A percentile compares a stretch with the other conserved stretches of the same genome.
Evolutionary conservation across 2,888 invertebrate genomes (phyloP).

Genomic region (Ephialtes manifestator): DNA sequence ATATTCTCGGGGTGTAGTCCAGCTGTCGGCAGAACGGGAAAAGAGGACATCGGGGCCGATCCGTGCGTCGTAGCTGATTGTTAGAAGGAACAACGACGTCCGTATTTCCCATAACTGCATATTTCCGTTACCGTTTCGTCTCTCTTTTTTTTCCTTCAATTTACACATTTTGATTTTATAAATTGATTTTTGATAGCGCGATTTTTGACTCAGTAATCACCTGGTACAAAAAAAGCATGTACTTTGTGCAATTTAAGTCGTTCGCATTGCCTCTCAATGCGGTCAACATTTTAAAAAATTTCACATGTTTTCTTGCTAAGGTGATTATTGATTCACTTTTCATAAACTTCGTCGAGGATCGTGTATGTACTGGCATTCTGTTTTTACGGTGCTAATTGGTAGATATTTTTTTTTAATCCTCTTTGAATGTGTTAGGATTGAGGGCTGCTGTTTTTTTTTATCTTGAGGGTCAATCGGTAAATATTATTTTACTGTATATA

Average conservation of each 20-base stretch:
- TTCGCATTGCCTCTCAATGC: background rate
- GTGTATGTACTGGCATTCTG: conserved; percentile 73
- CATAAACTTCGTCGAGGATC: conserved; percentile 56
- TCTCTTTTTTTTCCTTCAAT: conserved; percentile 56
- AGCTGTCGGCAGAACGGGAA: conserved; percentile 61
- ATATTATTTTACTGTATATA: conserved; percentile 20
- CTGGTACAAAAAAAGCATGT: conserved; percentile 44
- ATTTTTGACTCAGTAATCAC: conserved; percentile 64
- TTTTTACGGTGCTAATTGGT: conserved; percentile 68
- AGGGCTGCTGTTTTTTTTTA: conserved; percentile 27
- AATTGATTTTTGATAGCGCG: conserved; percentile 41
- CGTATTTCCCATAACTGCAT: conserved; percentile 66
- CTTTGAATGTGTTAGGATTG: conserved; percentile 35
- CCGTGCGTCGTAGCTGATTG: conserved; percentile 71
- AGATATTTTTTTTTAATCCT: conserved; percentile 41
- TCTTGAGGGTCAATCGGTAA: conserved; percentile 20
- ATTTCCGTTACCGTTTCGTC: conserved; percentile 54
- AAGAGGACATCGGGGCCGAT: conserved; percentile 71
- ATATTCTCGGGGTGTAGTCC: conserved; percentile 26
- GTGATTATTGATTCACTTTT: conserved; percentile 65
- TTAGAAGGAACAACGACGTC: conserved; percentile 63
- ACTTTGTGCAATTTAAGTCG: conserved; percentile 5
- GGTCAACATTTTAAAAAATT: background rate
- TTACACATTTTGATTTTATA: conserved; percentile 56
- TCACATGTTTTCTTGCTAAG: conserved; percentile 51